Conservation (phyloP, 2,797 vertebrate genomes). For the Naso thynnoides region DNA sequence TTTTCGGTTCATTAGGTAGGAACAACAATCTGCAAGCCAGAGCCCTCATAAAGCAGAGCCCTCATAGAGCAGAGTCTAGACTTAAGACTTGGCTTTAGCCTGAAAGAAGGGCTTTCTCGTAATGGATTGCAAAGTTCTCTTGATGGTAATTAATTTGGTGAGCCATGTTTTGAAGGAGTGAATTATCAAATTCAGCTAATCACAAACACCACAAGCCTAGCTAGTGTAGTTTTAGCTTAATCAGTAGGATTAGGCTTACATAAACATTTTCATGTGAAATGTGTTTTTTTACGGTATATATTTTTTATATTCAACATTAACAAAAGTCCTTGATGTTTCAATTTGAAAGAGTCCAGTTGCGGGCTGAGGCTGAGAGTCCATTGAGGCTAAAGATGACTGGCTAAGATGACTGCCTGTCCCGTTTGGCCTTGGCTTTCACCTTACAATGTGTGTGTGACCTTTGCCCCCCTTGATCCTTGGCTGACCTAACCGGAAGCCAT, state of each 20-base stretch:
- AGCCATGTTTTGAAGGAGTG: conserved; percentile 30
- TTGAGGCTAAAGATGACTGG: conserved; percentile 94
- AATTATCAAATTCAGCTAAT: conserved; percentile 26
- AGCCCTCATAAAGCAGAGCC: conserved; percentile 19
- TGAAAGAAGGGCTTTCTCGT: conserved; percentile 5
- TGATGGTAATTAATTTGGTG: conserved; percentile 5
- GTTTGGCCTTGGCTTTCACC: conserved; percentile 99
- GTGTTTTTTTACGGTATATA: conserved; percentile 76
- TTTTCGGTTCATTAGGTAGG: conserved; percentile 34
- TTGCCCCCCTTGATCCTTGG: conserved; percentile 99
- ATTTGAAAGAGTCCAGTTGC: conserved; percentile 99
- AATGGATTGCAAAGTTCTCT: not conserved
- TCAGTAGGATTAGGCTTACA: conserved; percentile 56
- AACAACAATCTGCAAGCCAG: conserved; percentile 58
- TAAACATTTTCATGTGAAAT: conserved; percentile 75
- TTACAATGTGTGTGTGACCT: conserved; percentile 99
- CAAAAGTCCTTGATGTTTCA: conserved; percentile 99
- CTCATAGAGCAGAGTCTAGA: conserved; percentile 6
- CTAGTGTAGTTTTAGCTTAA: conserved; percentile 42
- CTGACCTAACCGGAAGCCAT: conserved; percentile 99
- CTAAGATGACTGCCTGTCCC: conserved; percentile 99
- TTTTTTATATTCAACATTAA: conserved; percentile 93
- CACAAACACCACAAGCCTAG: conserved; percentile 28
- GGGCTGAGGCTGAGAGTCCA: conserved; percentile 99
- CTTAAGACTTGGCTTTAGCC: conserved; percentile 3